Percentiles rank a stretch among this genome's conserved stretches.
phyloP scores from a whole-genome alignment of 1,140 invertebrate genomes.

The Hetaerina americana region DNA sequence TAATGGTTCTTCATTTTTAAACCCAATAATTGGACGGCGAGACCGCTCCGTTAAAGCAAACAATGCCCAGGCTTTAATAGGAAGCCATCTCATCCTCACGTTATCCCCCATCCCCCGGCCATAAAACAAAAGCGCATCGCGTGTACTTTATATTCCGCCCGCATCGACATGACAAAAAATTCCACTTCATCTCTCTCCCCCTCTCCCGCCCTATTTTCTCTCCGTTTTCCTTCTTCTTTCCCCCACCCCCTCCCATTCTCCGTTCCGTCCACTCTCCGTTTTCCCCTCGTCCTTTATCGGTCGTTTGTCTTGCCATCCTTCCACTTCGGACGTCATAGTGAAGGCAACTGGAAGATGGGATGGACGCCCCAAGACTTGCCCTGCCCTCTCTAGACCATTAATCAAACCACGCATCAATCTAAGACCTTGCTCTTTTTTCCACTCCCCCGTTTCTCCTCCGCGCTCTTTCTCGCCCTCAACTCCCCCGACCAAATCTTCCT shows the following conservation, averaged over 20 bases:
- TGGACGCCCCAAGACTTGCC: neutral
- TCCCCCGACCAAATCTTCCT: no score
- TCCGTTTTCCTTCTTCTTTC: neutral
- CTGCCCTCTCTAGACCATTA: neutral
- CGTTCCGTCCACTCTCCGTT: neutral
- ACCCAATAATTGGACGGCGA: no score
- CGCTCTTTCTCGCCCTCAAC: neutral
- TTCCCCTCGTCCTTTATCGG: neutral
- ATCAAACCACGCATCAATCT: neutral
- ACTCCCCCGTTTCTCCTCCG: no score
- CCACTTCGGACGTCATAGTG: neutral
- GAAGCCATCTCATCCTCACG: no score
- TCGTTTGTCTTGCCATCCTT: neutral
- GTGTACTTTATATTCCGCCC: neutral
- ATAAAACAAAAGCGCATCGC: no score
- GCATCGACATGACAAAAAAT: neutral
- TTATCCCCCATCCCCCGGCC: no score
- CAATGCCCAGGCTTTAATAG: no score
- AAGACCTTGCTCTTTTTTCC: neutral
- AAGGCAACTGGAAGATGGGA: neutral
- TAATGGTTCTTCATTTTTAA: no score
- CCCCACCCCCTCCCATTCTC: neutral
- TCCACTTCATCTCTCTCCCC: neutral
- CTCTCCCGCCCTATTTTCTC: neutral
- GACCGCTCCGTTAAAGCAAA: no score